A percentile compares a stretch with the other conserved stretches of the same genome.
Evolutionary conservation across 2,797 vertebrate species (phyloP).

Genomic region (Enteromius treurensis): DNA sequence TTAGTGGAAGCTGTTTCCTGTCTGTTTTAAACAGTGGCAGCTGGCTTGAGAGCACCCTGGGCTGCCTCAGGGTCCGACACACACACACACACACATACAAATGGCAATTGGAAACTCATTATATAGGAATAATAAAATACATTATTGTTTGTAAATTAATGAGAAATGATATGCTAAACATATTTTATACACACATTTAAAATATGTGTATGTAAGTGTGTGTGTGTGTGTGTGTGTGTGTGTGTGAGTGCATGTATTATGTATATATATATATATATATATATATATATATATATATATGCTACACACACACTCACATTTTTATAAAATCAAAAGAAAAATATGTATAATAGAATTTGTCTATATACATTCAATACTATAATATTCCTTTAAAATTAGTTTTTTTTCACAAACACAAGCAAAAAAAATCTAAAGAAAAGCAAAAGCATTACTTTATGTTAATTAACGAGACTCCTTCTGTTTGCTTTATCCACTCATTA

Average conservation of each 20-base stretch:
- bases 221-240: background rate
- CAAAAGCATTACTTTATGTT: background rate
- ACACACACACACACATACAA: conserved; percentile 44
- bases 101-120: conserved; percentile 36
- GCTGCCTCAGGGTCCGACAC: conserved; percentile 62
- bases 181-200: background rate
- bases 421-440: background rate
- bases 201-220: background rate
- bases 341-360: background rate
- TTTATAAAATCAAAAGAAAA: background rate
- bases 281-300: background rate
- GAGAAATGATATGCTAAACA: background rate
- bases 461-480: background rate
- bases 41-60: conserved; percentile 65
- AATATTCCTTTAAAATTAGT: background rate
- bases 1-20: conserved; percentile 71
- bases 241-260: background rate
- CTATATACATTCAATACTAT: background rate
- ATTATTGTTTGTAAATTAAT: conserved; percentile 12
- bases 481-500: background rate
- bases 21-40: conserved; percentile 68
- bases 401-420: background rate
- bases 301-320: background rate
- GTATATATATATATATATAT: background rate
- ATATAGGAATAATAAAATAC: conserved; percentile 40